A percentile compares a stretch with the other conserved stretches of the same genome.
Conservation (phyloP, 2,797 vertebrate species). For the Carduelis carduelis region DNA sequence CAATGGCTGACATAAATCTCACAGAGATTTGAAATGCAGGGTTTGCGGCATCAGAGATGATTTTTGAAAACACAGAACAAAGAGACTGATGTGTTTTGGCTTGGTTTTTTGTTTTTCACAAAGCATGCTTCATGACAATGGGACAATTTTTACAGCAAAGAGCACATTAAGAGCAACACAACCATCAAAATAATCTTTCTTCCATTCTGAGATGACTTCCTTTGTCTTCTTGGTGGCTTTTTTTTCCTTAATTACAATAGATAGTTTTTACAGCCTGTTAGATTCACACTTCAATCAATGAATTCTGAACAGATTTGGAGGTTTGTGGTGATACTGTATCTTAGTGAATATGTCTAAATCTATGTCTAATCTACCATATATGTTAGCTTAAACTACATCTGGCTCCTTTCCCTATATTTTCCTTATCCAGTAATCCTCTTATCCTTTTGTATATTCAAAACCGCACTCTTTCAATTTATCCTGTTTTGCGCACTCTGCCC, state of each 20-base stretch:
- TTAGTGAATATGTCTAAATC: neutral
- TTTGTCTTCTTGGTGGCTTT: accelerated
- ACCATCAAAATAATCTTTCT: neutral
- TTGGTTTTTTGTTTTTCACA: neutral
- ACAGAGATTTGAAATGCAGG: neutral
- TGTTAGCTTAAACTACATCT: neutral
- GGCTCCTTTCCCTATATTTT: neutral
- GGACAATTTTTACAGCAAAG: neutral
- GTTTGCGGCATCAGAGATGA: neutral
- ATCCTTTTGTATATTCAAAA: neutral
- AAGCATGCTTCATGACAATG: neutral
- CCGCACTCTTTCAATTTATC: neutral
- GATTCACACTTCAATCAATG: neutral
- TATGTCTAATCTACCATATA: neutral
- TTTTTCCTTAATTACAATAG: neutral
- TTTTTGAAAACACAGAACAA: neutral
- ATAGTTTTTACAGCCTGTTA: neutral
- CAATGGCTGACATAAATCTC: neutral
- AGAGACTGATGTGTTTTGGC: neutral
- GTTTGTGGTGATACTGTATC: neutral
- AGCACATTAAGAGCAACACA: neutral
- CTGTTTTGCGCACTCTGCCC: neutral
- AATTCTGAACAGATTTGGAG: neutral
- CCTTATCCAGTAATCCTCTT: neutral
- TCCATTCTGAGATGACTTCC: neutral